Percentiles rank a stretch among this genome's conserved stretches.
These are phyloP conservation scores for Falco peregrinus DNA, from an alignment of 2,797 vertebrate species.

Conservation along the genomic window DNA sequence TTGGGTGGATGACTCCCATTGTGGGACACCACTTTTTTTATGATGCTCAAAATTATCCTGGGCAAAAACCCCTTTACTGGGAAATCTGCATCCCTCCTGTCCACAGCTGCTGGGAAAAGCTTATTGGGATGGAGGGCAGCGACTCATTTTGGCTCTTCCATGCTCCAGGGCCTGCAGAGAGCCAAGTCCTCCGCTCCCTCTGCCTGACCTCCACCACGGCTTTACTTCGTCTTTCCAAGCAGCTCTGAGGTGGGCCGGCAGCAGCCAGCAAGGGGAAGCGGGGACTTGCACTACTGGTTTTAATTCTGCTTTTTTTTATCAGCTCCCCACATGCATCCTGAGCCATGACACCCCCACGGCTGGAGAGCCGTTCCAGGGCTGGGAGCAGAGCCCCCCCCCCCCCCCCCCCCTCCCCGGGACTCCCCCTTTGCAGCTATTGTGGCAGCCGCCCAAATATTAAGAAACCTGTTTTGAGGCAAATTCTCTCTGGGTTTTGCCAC, in stretches of 20 bases:
- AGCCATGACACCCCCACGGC: rapidly evolving
- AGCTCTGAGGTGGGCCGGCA: rapidly evolving
- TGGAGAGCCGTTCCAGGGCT: not conserved
- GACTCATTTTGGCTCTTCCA: not conserved
- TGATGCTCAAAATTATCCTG: not conserved
- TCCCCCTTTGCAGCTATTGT: not conserved
- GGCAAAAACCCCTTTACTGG: not conserved
- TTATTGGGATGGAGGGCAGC: not conserved
- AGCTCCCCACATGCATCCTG: not conserved
- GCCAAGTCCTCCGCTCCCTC: not conserved
- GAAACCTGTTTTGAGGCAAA: not conserved
- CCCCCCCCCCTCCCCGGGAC: rapidly evolving
- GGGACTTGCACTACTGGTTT: not conserved
- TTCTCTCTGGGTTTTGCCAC: not conserved
- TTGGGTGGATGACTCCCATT: not conserved
- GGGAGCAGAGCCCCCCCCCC: not conserved
- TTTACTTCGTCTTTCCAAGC: not conserved
- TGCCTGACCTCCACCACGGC: rapidly evolving
- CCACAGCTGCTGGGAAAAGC: not conserved
- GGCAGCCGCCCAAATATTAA: not conserved
- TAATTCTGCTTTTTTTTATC: not conserved
- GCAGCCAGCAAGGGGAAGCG: not conserved
- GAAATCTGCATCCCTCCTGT: not conserved
- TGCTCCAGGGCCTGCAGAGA: not conserved
- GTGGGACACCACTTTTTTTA: rapidly evolving